phyloP scores from a whole-genome alignment of 2,113 vertebrate genomes.

The Poeciliopsis turrubarensis region DNA sequence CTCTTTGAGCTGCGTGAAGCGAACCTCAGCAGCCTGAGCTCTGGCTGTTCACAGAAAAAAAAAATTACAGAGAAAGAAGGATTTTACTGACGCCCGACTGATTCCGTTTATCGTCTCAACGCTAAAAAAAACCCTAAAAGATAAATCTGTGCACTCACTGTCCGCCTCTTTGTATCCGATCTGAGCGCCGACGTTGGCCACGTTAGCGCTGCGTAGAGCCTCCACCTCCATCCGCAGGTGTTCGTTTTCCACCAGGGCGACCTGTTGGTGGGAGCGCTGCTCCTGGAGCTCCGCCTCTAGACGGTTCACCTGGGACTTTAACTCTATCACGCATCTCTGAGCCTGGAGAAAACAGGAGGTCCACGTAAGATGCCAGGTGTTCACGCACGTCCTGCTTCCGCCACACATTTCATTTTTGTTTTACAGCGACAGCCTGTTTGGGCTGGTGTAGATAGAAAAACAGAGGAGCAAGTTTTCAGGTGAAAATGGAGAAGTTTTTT shows the following conservation, averaged over 20 bases:
- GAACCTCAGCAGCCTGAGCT: constrained; percentile 89
- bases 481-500: too few relatives aligned
- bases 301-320: constrained; percentile 80
- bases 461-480: too few relatives aligned
- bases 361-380: background rate
- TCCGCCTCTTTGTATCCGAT: constrained; percentile 89
- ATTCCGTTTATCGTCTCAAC: too few relatives aligned
- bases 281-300: constrained; percentile 92
- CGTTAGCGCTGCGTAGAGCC: constrained; percentile 79
- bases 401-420: too few relatives aligned
- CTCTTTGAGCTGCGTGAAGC: constrained; percentile 93
- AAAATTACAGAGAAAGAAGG: background rate
- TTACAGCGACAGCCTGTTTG: too few relatives aligned
- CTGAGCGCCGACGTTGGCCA: constrained; percentile 87
- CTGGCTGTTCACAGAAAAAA: constrained; percentile 75
- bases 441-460: too few relatives aligned
- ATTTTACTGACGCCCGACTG: background rate
- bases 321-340: constrained; percentile 80
- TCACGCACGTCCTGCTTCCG: background rate
- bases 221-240: constrained; percentile 89
- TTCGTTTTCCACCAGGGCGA: constrained; percentile 88
- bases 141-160: constrained; percentile 75
- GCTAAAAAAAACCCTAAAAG: background rate
- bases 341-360: constrained; percentile 68
- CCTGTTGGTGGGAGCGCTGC: constrained; percentile 87